A percentile compares a stretch with the other conserved stretches of the same genome.
phyloP scores from a whole-genome alignment of 2,113 vertebrate species.

The Grantiella picta region DNA sequence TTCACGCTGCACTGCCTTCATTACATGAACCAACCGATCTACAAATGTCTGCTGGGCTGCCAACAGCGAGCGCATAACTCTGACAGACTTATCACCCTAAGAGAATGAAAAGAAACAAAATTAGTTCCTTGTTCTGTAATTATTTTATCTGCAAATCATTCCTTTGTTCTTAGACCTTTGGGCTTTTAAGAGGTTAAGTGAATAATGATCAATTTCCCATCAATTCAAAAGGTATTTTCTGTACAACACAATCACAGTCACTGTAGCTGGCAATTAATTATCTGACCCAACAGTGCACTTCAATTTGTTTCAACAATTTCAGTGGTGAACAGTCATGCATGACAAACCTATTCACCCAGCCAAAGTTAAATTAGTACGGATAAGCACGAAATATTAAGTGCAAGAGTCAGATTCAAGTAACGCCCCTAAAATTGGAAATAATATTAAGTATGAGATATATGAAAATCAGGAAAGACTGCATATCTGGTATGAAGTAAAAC shows the following conservation, averaged over 20 bases:
- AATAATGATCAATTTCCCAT: constrained; percentile 28
- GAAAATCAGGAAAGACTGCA: not conserved
- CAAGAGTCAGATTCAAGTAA: not conserved
- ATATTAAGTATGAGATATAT: not conserved
- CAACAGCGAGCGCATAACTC: constrained; percentile 94
- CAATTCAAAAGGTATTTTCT: not conserved
- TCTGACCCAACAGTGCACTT: not conserved
- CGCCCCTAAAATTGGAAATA: not conserved
- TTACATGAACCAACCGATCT: constrained; percentile 92
- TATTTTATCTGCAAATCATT: constrained; percentile 20
- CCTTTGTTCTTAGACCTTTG: not conserved
- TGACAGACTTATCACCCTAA: constrained; percentile 94
- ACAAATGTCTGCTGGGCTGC: constrained; percentile 97
- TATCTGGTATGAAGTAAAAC: not conserved
- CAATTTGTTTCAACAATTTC: not conserved
- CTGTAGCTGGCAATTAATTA: constrained; percentile 28
- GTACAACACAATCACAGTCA: not conserved
- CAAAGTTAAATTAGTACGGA: not conserved
- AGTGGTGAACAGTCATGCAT: not conserved
- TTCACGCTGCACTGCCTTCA: constrained; percentile 98
- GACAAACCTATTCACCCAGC: not conserved
- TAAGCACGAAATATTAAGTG: fast-evolving
- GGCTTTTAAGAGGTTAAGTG: constrained; percentile 8
- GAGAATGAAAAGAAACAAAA: constrained; percentile 29
- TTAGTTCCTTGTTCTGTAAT: constrained; percentile 33